Evolutionary conservation across 1,140 invertebrate genomes (phyloP), one percentile per base, ranked within the genome.

Genomic region (Nylanderia fulva): DNA sequence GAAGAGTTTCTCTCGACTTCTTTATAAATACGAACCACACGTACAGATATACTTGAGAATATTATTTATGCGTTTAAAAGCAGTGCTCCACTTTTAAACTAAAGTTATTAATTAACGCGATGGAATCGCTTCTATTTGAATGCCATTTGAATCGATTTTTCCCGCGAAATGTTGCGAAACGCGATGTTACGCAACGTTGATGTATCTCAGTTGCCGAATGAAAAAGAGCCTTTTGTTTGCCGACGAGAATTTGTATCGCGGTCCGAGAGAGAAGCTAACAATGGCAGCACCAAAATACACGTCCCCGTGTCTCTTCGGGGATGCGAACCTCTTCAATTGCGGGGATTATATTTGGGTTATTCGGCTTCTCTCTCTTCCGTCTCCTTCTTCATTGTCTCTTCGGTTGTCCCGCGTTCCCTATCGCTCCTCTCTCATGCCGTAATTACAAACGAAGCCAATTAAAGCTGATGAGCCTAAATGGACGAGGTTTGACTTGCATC

Each of bases 391-490:
- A 85, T 88, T 88, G 87, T 88, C 86, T 88, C 84, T 75, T 72
- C 15, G 36, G 24, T 71, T 24, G 56, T 74, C 36, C 24, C 69
- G 60, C 69, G 54, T 18, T 48, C n/a, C 13, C 9, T 39, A 58
- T 52, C 79, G 36, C 33, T n/a, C 42, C 24, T 21, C 56, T 80
- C 82, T 61, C 72, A 27, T 56, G 3, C 21, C 84, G 60, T 89
- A 88, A 88, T 89, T 89, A 89, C 87, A 86, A 88, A 84, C 88
- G 84, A 89, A 89, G 71, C 77, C 77, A 88, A 88, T 89, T 89
- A 89, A 89, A 89, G 84, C 77, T 75, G 88, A 89, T 88, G 72
- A 89, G 84, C 84, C 87, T 89, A 88, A 89, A 89, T 86, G 72
- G 84, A 48, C 69, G 80, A 85, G 82, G 63, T 88, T 88, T 86